Evolutionary conservation across 2,797 vertebrate species (phyloP).

Genomic region (Premnoplex brunnescens): DNA sequence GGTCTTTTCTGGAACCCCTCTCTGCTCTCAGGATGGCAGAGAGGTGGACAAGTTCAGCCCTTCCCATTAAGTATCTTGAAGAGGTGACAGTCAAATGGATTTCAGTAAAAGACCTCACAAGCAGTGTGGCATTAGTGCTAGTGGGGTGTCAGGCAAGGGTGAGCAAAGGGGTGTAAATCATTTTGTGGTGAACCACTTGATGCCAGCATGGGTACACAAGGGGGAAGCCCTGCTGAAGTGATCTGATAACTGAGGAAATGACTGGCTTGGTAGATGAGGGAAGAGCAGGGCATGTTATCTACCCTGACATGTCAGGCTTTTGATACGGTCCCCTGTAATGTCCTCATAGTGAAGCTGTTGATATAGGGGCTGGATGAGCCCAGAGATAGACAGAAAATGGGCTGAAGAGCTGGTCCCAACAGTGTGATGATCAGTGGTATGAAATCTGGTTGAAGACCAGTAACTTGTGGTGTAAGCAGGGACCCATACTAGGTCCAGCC

Average conservation of each 20-base stretch:
- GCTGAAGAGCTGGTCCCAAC: neutral
- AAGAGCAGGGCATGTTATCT: neutral
- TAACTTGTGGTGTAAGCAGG: neutral
- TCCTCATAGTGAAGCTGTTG: neutral
- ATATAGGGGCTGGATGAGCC: neutral
- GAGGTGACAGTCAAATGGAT: neutral
- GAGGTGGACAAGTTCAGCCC: neutral
- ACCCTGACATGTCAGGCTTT: neutral
- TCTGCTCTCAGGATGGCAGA: neutral
- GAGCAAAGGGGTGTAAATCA: neutral
- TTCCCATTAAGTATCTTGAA: neutral
- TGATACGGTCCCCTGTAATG: accelerated
- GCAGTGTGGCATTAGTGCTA: neutral
- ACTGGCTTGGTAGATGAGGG: neutral
- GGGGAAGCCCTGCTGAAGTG: neutral
- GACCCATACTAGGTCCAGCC: neutral
- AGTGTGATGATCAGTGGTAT: neutral
- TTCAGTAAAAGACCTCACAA: neutral
- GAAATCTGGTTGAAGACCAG: neutral
- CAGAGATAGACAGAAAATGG: neutral
- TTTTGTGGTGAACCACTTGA: neutral
- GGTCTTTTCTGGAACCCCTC: neutral
- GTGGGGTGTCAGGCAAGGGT: neutral
- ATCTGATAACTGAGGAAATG: neutral
- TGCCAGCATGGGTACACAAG: neutral